Conservation (phyloP, 1,140 invertebrate species). For the Condylostylus longicornis region DNA sequence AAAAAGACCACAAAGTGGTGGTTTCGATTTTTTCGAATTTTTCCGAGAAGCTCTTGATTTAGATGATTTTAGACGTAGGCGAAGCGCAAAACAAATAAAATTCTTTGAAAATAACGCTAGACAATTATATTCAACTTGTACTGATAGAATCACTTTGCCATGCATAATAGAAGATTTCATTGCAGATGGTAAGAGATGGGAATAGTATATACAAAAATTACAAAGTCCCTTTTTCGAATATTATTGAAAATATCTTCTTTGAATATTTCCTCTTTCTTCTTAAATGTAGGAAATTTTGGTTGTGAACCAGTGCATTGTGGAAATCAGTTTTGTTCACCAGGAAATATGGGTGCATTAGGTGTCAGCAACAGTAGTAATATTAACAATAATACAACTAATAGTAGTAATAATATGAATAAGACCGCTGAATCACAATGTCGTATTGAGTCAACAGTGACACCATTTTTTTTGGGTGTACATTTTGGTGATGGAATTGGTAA, state of each 20-base stretch:
- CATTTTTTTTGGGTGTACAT: slow-evolving; percentile 60
- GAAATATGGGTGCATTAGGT: too few relatives aligned
- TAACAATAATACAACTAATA: too few relatives aligned
- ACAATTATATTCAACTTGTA: slow-evolving; percentile 38
- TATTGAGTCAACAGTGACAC: slow-evolving; percentile 58
- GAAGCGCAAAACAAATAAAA: slow-evolving; percentile 21
- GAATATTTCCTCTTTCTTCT: too few relatives aligned
- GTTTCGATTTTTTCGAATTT: slow-evolving; percentile 21
- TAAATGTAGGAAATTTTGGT: too few relatives aligned
- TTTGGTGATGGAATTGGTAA: slow-evolving; percentile 50
- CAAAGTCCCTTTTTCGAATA: too few relatives aligned
- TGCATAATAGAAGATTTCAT: slow-evolving; percentile 71
- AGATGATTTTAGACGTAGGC: slow-evolving; percentile 9
- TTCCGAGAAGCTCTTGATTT: slow-evolving; percentile 12
- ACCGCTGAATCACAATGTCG: slow-evolving; percentile 42
- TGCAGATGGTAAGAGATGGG: slow-evolving; percentile 35
- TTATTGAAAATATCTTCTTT: too few relatives aligned
- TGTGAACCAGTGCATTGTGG: slow-evolving; percentile 55
- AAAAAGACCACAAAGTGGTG: slow-evolving; percentile 12
- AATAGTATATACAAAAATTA: too few relatives aligned
- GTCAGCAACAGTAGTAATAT: too few relatives aligned
- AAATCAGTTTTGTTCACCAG: slow-evolving; percentile 44
- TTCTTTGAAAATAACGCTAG: slow-evolving; percentile 21
- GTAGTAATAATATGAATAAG: too few relatives aligned
- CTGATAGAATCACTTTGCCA: slow-evolving; percentile 57